A percentile compares a stretch with the other conserved stretches of the same genome.
Evolutionary conservation across 2,797 vertebrate species (phyloP).

Genomic region (Fringilla coelebs): DNA sequence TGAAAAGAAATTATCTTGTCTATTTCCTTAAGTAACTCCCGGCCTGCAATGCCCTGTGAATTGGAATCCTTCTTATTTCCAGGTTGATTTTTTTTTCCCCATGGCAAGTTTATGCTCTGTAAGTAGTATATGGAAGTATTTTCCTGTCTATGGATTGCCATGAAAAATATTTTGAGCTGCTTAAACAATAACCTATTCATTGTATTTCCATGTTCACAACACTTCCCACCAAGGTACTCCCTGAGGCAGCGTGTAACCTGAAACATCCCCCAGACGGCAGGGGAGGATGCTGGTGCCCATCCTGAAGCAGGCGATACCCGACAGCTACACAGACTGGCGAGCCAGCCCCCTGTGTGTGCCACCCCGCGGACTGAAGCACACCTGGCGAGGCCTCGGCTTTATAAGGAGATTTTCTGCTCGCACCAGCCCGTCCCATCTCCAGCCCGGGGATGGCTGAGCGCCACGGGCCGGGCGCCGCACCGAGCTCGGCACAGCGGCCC

Average conservation of each 20-base stretch:
- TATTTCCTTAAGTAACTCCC: rapidly evolving
- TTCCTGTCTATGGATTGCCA: background rate
- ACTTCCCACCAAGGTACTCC: rapidly evolving
- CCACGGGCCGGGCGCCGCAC: background rate
- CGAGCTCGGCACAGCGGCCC: background rate
- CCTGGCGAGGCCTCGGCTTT: background rate
- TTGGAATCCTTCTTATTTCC: background rate
- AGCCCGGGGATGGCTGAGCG: background rate
- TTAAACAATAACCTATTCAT: background rate
- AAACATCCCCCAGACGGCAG: rapidly evolving
- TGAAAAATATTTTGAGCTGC: background rate
- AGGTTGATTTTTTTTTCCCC: background rate
- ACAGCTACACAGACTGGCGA: rapidly evolving
- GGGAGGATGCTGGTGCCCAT: rapidly evolving
- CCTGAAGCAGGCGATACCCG: background rate
- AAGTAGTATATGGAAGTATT: background rate
- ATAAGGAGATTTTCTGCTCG: rapidly evolving
- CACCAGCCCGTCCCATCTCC: background rate
- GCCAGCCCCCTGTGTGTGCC: rapidly evolving
- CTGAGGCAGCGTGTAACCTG: rapidly evolving
- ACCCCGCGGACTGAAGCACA: background rate
- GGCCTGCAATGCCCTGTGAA: background rate
- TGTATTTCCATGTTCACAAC: rapidly evolving
- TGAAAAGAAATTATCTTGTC: background rate
- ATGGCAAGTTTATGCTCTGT: background rate